Evolutionary conservation across 2,797 vertebrate genomes (phyloP).

Genomic region (Pelobates cultripes): DNA sequence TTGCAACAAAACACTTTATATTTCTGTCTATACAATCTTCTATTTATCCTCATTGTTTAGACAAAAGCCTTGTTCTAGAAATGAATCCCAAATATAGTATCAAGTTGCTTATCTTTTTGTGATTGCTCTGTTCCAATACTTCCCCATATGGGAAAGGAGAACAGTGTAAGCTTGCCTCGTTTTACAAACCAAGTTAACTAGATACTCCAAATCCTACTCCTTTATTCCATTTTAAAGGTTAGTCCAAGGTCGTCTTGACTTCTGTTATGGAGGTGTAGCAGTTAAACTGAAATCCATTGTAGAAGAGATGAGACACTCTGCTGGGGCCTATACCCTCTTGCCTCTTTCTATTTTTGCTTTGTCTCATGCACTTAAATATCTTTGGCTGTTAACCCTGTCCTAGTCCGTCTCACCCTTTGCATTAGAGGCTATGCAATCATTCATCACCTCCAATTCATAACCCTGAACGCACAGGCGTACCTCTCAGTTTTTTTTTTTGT

Average conservation of each 20-base stretch:
- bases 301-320: conserved; percentile 87
- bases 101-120: too few relatives aligned
- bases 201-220: background rate
- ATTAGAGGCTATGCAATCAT: conserved; percentile 85
- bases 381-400: conserved; percentile 82
- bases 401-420: conserved; percentile 86
- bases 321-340: conserved; percentile 78
- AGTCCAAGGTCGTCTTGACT: conserved; percentile 2
- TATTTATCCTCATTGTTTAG: too few relatives aligned
- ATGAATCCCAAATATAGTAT: too few relatives aligned
- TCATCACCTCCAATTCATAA: conserved; percentile 76
- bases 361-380: conserved; percentile 85
- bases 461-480: conserved; percentile 55
- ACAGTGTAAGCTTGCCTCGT: too few relatives aligned
- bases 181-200: background rate
- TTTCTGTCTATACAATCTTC: too few relatives aligned
- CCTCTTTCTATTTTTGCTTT: conserved; percentile 60
- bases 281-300: background rate
- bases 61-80: too few relatives aligned
- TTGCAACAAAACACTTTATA: too few relatives aligned
- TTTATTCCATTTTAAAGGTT: background rate
- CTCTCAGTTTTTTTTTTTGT: conserved; percentile 56
- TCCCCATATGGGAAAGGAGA: too few relatives aligned
- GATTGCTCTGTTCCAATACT: too few relatives aligned
- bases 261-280: background rate